Conservation (phyloP, 35 echinoderm and acorn worm species). For the Nesometra sesokonis region DNA sequence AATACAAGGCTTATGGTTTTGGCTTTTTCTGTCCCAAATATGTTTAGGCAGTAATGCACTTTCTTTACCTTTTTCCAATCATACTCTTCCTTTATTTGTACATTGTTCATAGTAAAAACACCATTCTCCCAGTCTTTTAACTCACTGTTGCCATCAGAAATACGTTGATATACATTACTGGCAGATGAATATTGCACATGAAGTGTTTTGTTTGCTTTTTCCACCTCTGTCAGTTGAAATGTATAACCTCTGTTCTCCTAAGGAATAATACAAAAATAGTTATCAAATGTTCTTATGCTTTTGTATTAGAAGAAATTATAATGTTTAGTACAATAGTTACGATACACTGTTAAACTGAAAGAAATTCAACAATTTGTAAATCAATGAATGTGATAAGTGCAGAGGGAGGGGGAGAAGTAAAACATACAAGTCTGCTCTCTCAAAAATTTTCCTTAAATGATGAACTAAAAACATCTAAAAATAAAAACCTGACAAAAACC, state of each 20-base stretch:
- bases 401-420: too few species aligned
- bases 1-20: too few species aligned
- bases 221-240: conserved; percentile 36
- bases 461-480: too few species aligned
- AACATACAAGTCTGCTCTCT: too few species aligned
- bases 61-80: conserved; percentile 87
- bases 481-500: too few species aligned
- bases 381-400: too few species aligned
- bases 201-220: conserved; percentile 32
- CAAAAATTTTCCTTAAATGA: too few species aligned
- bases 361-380: too few species aligned
- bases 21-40: too few species aligned
- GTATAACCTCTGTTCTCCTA: conserved; percentile 16
- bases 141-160: conserved; percentile 48
- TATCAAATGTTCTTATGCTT: background rate
- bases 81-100: conserved; percentile 70
- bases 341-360: too few species aligned
- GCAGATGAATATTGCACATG: conserved; percentile 67
- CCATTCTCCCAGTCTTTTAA: conserved; percentile 55
- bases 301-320: background rate
- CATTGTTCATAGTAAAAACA: conserved; percentile 27
- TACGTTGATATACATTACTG: conserved; percentile 49
- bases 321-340: too few species aligned
- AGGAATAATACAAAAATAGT: background rate
- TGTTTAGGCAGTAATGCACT: too few species aligned